Conservation (phyloP, 2,113 vertebrate genomes). For the Albula goreensis region DNA sequence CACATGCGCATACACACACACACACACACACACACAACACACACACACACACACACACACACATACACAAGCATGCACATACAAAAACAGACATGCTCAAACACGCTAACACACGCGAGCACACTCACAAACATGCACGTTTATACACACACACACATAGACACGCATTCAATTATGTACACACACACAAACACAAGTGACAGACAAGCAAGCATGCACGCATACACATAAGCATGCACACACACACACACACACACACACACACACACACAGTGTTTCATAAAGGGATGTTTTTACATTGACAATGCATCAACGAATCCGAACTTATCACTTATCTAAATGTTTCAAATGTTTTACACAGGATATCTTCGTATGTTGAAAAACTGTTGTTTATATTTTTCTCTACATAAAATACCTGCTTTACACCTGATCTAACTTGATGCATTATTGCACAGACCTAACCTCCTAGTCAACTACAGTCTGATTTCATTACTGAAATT, state of each 20-base stretch:
- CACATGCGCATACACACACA: not conserved
- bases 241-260: not conserved
- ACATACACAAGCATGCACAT: no score
- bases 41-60: not conserved
- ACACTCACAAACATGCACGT: not conserved
- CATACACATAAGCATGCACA: not conserved
- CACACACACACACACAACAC: no score
- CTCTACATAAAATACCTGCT: no score
- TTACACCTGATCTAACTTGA: not conserved
- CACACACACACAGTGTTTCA: not conserved
- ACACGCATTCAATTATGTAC: no score
- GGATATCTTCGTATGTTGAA: no score
- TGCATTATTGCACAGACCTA: not conserved
- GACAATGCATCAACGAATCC: no score
- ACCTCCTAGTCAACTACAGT: not conserved
- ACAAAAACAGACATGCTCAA: no score
- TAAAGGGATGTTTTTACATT: no score
- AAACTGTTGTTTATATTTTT: no score
- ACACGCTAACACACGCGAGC: not conserved
- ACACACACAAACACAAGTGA: not conserved
- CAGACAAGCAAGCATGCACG: not conserved
- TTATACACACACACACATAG: no score
- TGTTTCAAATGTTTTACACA: no score
- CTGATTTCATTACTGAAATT: not conserved
- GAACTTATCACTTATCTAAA: no score